Conservation (phyloP, 2,113 vertebrate species). For the Oreochromis spilurus region DNA sequence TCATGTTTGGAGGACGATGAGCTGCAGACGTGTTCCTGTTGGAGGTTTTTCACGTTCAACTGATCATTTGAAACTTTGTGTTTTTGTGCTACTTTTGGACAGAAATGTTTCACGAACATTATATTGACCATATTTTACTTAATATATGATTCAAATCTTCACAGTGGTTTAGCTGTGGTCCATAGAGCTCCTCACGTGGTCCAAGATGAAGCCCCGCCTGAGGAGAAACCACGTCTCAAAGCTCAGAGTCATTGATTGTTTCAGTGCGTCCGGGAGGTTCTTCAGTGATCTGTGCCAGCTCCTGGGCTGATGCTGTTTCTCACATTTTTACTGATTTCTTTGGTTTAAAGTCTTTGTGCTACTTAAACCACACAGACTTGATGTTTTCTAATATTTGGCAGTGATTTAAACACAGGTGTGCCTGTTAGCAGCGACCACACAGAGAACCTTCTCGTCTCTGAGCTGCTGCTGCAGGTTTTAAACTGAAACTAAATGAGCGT, state of each 20-base stretch:
- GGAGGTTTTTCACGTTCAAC: neutral
- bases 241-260: neutral
- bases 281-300: neutral
- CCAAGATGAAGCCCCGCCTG: neutral
- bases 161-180: neutral
- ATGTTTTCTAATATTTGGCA: neutral
- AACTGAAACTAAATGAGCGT: neutral
- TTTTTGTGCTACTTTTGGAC: neutral
- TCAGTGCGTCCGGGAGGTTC: neutral
- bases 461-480: neutral
- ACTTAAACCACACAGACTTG: fast-evolving
- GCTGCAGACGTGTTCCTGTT: neutral
- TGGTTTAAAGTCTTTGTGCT: neutral
- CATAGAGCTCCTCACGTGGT: neutral
- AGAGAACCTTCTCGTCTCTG: neutral
- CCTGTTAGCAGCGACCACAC: neutral
- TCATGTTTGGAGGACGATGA: neutral
- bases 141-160: neutral
- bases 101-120: neutral
- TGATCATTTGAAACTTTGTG: neutral
- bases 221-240: neutral
- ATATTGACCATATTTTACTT: neutral
- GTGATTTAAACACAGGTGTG: neutral
- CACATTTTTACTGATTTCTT: neutral
- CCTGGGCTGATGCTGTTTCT: neutral